Evolutionary conservation across 2,888 invertebrate species (phyloP), one percentile per base, ranked within the genome.

Genomic region (Apotomis turbidana): DNA sequence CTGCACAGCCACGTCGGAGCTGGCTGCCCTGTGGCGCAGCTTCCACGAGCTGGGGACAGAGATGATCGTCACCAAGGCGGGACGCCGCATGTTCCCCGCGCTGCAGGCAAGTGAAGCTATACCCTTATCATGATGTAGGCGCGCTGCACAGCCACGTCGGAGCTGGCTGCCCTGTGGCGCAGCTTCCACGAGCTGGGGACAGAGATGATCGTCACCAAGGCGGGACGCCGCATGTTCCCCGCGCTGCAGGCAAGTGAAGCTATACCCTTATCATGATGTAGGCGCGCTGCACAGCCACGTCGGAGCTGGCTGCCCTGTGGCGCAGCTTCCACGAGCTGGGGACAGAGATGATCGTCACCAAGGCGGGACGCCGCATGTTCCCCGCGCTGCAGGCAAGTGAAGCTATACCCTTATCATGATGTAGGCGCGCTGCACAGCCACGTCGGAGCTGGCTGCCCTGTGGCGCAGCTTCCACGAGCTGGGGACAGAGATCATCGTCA

Each of bases 201-300:
- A 0, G 99, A 99, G 94, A 99, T 99, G 99, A 99, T 99, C 77
- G 99, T 99, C 60, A 99, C 99, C 1, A 99, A 99, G 91, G 98
- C 98, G 0, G 98, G 98, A 0, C 94, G 98, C 73, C 94, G 99
- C 75, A 99, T 99, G 99, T 99, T 99, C 90, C 99, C 99, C 0
- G 99, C 99, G 10, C 97, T 99, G 81, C 97, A 97, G 87, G 96
- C 97, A 66, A 95, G 98, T 67, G 15, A 15, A 15, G 15, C 15
- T 15, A 15, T 15, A 15, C 15, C 15, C 15, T 15, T 15, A 15
- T 15, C 15, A 15, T 15, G 15, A 15, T 15, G 15, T 15, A 15
- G 62, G 90, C 95, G 2, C 95, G 95, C 70, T 97, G 97, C 60
- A 95, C 96, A 0, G 97, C 97, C 0, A 95, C 97, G 0, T 91